Base-by-base conservation (phyloP, 1,140 invertebrate genomes). In the Patella vulgata region DNA sequence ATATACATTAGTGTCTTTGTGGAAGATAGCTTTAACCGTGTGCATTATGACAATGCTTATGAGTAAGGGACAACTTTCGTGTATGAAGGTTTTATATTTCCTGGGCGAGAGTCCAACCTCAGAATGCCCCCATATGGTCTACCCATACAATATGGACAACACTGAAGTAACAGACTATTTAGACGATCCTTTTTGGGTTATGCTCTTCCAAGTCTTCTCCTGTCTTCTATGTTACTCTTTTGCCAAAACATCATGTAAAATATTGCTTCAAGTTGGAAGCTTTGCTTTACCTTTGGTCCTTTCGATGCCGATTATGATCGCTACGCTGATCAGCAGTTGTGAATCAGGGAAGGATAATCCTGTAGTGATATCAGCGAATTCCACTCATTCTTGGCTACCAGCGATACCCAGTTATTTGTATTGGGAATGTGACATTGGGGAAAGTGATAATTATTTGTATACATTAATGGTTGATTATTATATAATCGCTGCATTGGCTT, bases 171-270 rank as follows among this genome's bases (percentile, higher is more conserved):
- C 47, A n/a, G 44, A 48, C 9, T 63, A 68, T 33, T 60, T 70
- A 31, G 59, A 59, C 8, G 69, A 71, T 30, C 70, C 72, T 12
- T 77, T 75, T 56, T 78, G 73, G 66, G 60, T 77, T 11, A 73
- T 71, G 50, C 55, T 81, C 17, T 23, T 81, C 12, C 78, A 81
- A 56, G 63, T 80, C 14, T 53, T 69, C 19, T 59, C 74, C n/a
- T 74, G 73, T 28, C 66, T 80, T 3, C 42, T 81, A 19, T 82
- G 80, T 52, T 84, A 82, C 63, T 77, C 76, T 25, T 75, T 81
- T 58, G 70, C 76, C 17, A 79, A 78, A 63, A 77, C 73, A 6
- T 73, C 81, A 0, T 78, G 78, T 59, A 81, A 84, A 60, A 76
- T 80, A n/a, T 70, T 77, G 62, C 68, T 84, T 0, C 80, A 82